Percentiles rank a stretch among this genome's conserved stretches.
Evolutionary conservation across 2,113 vertebrate genomes (phyloP).

Genomic region (Apteryx mantelli): DNA sequence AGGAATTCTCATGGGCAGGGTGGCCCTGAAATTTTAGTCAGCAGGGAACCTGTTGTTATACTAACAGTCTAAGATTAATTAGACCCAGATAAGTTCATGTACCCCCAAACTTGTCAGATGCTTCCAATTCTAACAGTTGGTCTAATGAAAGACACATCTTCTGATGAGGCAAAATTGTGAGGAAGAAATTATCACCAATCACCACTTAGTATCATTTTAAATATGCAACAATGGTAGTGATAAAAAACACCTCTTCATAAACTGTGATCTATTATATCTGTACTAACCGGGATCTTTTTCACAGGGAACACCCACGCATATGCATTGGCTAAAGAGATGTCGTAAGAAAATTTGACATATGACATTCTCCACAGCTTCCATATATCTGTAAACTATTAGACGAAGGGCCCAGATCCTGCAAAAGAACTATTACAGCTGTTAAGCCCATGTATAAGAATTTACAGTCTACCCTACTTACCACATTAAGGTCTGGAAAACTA

Average conservation of each 20-base stretch:
- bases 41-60: background rate
- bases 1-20: background rate
- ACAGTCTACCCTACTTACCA: background rate
- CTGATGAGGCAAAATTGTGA: background rate
- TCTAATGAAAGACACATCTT: background rate
- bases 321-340: background rate
- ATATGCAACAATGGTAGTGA: background rate
- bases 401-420: background rate
- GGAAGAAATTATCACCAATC: background rate
- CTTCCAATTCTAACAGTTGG: background rate
- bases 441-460: background rate
- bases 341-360: background rate
- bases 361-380: background rate
- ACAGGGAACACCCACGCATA: background rate
- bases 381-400: background rate
- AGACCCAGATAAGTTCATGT: background rate
- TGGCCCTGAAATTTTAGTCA: background rate
- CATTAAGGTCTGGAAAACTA: background rate
- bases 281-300: background rate
- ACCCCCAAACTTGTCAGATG: background rate
- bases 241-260: background rate
- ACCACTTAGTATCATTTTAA: background rate
- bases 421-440: background rate
- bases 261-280: background rate
- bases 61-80: background rate